These are phyloP conservation scores for Dufourea novaeangliae DNA, from an alignment of 1,140 invertebrate genomes.

Conservation along the genomic window DNA sequence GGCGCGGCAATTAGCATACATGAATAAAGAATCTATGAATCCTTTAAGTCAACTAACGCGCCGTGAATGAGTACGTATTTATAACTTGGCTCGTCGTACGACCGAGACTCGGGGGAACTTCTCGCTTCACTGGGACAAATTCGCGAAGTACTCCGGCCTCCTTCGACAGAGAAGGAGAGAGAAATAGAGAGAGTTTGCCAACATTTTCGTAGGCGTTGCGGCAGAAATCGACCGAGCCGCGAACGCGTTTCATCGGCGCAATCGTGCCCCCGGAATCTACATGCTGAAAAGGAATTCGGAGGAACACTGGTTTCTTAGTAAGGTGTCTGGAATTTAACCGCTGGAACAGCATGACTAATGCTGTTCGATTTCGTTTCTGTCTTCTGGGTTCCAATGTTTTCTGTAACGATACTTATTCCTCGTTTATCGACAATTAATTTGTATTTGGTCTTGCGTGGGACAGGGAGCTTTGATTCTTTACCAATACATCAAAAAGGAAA, in stretches of 20 bases:
- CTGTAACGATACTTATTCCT: too few species aligned
- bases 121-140: not conserved
- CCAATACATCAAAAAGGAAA: too few species aligned
- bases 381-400: too few species aligned
- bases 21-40: conserved; percentile 66
- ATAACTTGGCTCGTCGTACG: conserved; percentile 16
- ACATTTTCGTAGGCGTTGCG: not conserved
- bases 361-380: not conserved
- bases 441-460: too few species aligned
- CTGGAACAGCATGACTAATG: not conserved
- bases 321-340: not conserved
- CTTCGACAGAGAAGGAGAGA: too few species aligned
- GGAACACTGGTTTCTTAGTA: not conserved
- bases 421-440: too few species aligned
- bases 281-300: not conserved
- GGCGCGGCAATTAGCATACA: conserved; percentile 60
- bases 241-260: not conserved
- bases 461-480: too few species aligned
- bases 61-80: conserved; percentile 57
- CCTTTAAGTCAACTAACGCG: conserved; percentile 42
- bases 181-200: not conserved
- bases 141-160: not conserved
- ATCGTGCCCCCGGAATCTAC: not conserved
- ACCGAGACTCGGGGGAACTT: not conserved
- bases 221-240: not conserved